Base-by-base conservation (phyloP, 2,113 vertebrate genomes). In the Beaufortia kweichowensis region DNA sequence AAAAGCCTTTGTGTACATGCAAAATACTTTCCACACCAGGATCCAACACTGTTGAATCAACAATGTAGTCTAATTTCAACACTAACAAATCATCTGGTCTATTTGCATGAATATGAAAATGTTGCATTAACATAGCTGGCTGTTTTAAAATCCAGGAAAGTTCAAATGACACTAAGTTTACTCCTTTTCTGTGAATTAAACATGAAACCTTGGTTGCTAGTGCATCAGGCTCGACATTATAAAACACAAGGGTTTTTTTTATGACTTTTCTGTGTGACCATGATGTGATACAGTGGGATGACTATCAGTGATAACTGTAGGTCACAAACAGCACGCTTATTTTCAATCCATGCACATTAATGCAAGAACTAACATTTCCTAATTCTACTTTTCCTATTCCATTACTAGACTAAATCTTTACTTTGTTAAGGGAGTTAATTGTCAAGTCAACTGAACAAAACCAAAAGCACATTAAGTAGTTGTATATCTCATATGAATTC, bases 91-190 rank as follows among this genome's bases (percentile, higher is more conserved):
- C n/a, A 35, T 64, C 6, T 12, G 3, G 48, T 53, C 33, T 35
- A 69, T 69, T 55, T 55, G 66, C 48, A 53, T 55, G 12, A 69
- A 55, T 8, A 69, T n/a, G 41, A 15, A 69, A 53, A 69, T 11
- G 14, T 7, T 9, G 28, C 23, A 26, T 66, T 66, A 39, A 48
- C 41, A 46, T 10, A n/a, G 24, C 10, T 10, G 12, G 14, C 2
- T 19, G 21, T 50, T 46, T 66, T 19, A 31, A 29, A 68, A 21
- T 31, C 65, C 19, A 31, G 46, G 1, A 3, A 26, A 46, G 23
- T 2, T 66, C 29, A 61, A 7, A 64, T 8, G 41, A 41, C 21
- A 64, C 4, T 24, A 23, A 3, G 33, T 12, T 62, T 2, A 31
- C 21, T n/a, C n/a, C n/a, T 48, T 48, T 2, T n/a, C 39, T 28